These are phyloP conservation scores for Bilobella aurantiaca DNA, from an alignment of 1,140 invertebrate genomes.

Conservation along the genomic window DNA sequence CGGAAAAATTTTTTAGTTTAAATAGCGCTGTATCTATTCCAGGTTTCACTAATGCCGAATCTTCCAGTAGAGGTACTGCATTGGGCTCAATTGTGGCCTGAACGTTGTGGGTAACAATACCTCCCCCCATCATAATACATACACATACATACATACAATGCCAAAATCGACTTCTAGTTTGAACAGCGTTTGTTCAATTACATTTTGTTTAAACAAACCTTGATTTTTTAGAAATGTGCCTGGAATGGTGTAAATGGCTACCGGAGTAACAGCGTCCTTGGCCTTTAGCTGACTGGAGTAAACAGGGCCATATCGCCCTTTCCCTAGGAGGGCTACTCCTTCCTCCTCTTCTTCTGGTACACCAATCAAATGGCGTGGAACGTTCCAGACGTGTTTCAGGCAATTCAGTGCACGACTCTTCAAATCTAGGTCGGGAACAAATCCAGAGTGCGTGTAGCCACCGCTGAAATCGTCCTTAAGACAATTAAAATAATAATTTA, in stretches of 20 bases:
- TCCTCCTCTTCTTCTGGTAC: constrained; percentile 40
- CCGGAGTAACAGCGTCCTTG: constrained; percentile 14
- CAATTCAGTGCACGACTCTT: constrained; percentile 43
- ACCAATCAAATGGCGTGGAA: constrained; percentile 57
- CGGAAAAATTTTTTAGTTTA: too few species aligned
- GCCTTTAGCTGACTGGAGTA: constrained; percentile 36
- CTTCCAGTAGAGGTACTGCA: too few species aligned
- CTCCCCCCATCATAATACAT: too few species aligned
- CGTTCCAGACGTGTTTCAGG: constrained; percentile 61
- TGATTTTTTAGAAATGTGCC: constrained; percentile 11
- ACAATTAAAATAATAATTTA: not conserved
- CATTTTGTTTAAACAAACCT: too few species aligned
- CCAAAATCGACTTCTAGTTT: too few species aligned
- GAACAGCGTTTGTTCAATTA: too few species aligned
- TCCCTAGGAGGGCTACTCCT: constrained; percentile 47
- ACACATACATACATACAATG: too few species aligned
- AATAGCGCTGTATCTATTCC: too few species aligned
- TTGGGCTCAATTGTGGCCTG: too few species aligned
- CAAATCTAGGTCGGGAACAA: constrained; percentile 29
- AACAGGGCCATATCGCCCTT: constrained; percentile 63
- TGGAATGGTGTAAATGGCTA: constrained; percentile 22
- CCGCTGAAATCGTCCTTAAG: constrained; percentile 18
- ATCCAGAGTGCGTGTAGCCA: constrained; percentile 29
- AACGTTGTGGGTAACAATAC: too few species aligned
- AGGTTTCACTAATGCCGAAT: too few species aligned